phyloP scores from a whole-genome alignment of 2,888 invertebrate genomes.

The Melangyna quadrimaculata region DNA sequence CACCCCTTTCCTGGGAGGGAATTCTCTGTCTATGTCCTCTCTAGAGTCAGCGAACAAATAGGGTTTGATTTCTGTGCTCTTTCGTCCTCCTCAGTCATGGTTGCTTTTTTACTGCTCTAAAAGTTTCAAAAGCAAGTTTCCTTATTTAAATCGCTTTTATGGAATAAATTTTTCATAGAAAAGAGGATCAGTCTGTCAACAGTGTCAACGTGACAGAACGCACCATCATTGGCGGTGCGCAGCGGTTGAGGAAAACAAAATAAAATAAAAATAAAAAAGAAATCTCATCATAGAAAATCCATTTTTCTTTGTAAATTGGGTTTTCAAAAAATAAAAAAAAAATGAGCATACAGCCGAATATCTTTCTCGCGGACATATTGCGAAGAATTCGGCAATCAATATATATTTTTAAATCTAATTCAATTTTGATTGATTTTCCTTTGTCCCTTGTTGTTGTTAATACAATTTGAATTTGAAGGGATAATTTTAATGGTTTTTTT shows the following conservation, averaged over 20 bases:
- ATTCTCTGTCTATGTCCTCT: not conserved
- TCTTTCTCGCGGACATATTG: constrained; percentile 32
- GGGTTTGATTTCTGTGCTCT: constrained; percentile 43
- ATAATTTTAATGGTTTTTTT: constrained; percentile 22
- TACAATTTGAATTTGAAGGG: constrained; percentile 36
- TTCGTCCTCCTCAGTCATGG: not conserved
- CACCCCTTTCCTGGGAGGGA: constrained; percentile 2
- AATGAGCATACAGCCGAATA: constrained; percentile 18
- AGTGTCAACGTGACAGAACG: not conserved
- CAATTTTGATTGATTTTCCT: constrained; percentile 51
- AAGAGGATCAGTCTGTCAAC: constrained; percentile 33
- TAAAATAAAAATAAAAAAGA: constrained; percentile 1
- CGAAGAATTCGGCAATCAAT: constrained; percentile 53
- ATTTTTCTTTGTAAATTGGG: constrained; percentile 45
- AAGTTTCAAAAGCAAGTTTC: constrained; percentile 31
- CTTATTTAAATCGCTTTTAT: constrained; percentile 45
- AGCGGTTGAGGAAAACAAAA: not conserved
- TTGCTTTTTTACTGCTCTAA: not conserved
- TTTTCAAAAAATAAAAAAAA: constrained; percentile 47
- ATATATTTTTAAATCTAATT: constrained; percentile 59
- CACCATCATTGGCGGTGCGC: not conserved
- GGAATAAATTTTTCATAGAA: constrained; percentile 47
- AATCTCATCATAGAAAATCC: constrained; percentile 46
- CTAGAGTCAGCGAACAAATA: constrained; percentile 14
- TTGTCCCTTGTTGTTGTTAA: constrained; percentile 3